Conservation (phyloP, 1,140 invertebrate genomes). For the Brachionus manjavacas region DNA sequence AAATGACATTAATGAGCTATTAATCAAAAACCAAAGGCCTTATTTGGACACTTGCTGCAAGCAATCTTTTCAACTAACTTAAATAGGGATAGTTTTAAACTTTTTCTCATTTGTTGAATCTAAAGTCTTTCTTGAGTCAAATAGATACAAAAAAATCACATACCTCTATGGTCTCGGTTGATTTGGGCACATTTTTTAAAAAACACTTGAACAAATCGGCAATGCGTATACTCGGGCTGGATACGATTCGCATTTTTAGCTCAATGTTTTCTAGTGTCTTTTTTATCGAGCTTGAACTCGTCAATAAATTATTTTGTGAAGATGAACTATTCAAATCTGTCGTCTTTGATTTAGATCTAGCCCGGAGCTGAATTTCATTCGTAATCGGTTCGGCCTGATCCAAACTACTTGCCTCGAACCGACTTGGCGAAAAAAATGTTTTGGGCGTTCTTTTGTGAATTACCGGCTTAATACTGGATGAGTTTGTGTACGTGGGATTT, state of each 20-base stretch:
- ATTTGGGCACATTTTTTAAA: slow-evolving; percentile 36
- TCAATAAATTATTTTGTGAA: background rate
- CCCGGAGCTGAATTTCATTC: background rate
- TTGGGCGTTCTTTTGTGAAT: background rate
- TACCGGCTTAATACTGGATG: background rate
- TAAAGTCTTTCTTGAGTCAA: background rate
- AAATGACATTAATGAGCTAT: background rate
- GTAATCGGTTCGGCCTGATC: background rate
- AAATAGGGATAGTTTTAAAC: background rate
- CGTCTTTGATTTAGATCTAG: slow-evolving; percentile 1
- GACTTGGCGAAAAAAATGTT: background rate
- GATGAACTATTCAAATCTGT: background rate
- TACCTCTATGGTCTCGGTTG: slow-evolving; percentile 34
- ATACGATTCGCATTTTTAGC: slow-evolving; percentile 37
- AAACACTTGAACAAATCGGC: slow-evolving; percentile 41
- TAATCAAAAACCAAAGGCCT: background rate
- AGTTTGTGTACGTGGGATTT: background rate
- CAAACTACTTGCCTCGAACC: background rate
- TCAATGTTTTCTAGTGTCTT: slow-evolving; percentile 39
- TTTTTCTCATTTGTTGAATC: background rate
- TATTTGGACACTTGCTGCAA: background rate
- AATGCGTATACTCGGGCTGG: slow-evolving; percentile 31
- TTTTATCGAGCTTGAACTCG: slow-evolving; percentile 24
- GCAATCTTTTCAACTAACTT: background rate
- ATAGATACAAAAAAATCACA: background rate